phyloP scores from a whole-genome alignment of 2,888 invertebrate genomes.

The Iphiclides podalirius region DNA sequence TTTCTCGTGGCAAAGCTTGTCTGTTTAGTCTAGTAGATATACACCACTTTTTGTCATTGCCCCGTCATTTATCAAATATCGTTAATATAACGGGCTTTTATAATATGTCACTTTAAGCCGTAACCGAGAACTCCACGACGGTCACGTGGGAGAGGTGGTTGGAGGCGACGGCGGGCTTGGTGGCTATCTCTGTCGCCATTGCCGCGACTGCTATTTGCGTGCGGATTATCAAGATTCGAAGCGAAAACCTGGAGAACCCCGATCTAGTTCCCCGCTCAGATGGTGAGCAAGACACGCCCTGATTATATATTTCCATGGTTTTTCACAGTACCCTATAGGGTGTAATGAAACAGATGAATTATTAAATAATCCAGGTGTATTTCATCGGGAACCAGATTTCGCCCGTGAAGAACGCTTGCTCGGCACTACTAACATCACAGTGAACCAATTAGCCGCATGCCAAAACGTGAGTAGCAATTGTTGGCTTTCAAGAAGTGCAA shows the following conservation, averaged over 20 bases:
- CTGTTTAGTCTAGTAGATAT: no score
- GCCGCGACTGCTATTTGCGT: slow-evolving; percentile 33
- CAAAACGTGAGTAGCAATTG: slow-evolving; percentile 47
- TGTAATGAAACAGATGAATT: no score
- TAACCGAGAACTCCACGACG: slow-evolving; percentile 31
- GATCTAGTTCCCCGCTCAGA: slow-evolving; percentile 50
- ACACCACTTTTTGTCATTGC: no score
- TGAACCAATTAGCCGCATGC: slow-evolving; percentile 50
- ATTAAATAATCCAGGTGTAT: slow-evolving; percentile 50
- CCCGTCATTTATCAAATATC: no score
- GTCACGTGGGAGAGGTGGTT: slow-evolving; percentile 40
- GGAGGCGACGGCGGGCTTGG: slow-evolving; percentile 33
- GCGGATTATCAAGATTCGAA: slow-evolving; percentile 32
- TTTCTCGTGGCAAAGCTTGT: no score
- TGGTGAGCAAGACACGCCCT: slow-evolving; percentile 39
- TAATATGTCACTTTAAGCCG: slow-evolving; percentile 32
- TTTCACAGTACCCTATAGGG: no score
- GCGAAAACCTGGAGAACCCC: slow-evolving; percentile 37
- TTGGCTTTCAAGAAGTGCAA: neutral
- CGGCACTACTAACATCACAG: slow-evolving; percentile 51
- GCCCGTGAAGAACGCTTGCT: slow-evolving; percentile 47
- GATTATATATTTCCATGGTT: no score
- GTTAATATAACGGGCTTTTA: no score
- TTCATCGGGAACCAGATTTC: slow-evolving; percentile 61
- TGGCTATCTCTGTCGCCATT: slow-evolving; percentile 32